A percentile compares a stretch with the other conserved stretches of the same genome.
phyloP scores from a whole-genome alignment of 2,888 invertebrate species.

The Calliphora vomitoria region DNA sequence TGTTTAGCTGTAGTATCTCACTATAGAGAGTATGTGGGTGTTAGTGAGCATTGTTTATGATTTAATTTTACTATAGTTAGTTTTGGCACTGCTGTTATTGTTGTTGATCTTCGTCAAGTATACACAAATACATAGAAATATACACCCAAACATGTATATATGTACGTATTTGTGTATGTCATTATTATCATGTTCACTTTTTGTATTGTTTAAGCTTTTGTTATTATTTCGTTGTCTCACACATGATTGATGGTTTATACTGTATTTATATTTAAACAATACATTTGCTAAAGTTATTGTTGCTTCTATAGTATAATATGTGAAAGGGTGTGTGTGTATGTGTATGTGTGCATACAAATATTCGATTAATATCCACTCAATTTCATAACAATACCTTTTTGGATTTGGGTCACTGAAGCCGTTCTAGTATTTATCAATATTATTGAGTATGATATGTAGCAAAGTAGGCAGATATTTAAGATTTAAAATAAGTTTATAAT shows the following conservation, averaged over 20 bases:
- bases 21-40: not conserved
- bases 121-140: not conserved
- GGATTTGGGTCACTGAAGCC: constrained; percentile 29
- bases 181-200: constrained; percentile 38
- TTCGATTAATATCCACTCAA: constrained; percentile 38
- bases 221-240: constrained; percentile 65
- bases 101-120: constrained; percentile 10
- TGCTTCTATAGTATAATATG: not conserved
- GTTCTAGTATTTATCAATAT: constrained; percentile 29
- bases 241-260: constrained; percentile 68
- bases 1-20: not conserved
- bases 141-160: not conserved
- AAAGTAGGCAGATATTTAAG: constrained; percentile 9
- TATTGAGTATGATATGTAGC: not conserved
- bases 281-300: constrained; percentile 67
- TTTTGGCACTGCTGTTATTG: constrained; percentile 18
- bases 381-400: constrained; percentile 16
- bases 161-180: not conserved
- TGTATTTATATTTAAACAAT: constrained; percentile 61
- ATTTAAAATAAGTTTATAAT: not conserved
- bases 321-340: not conserved
- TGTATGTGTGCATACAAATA: not conserved
- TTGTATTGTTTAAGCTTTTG: constrained; percentile 65
- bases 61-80: constrained; percentile 5
- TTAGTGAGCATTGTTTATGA: constrained; percentile 18